Conservation (phyloP, 2,797 vertebrate genomes). For the Enteromius afrohamiltoni region DNA sequence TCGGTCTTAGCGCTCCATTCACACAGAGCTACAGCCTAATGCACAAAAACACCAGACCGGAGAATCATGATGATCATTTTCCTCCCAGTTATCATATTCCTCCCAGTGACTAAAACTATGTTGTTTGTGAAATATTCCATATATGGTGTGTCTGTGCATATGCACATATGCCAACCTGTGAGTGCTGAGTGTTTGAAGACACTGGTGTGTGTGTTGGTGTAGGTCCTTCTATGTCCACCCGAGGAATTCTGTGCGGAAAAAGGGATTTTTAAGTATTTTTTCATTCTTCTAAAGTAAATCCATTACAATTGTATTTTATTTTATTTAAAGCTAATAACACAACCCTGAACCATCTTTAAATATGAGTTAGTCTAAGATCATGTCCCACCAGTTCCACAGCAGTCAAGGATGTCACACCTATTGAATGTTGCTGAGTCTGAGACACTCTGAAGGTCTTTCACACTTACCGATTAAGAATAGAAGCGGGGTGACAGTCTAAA, state of each 20-base stretch:
- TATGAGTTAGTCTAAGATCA: neutral
- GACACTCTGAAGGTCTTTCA: neutral
- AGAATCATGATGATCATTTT: neutral
- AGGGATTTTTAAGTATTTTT: neutral
- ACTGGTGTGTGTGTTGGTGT: conserved; percentile 60
- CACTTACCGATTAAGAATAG: neutral
- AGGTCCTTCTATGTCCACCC: conserved; percentile 59
- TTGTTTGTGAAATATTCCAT: neutral
- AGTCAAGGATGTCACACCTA: neutral
- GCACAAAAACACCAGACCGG: conserved; percentile 8
- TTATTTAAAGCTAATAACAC: neutral
- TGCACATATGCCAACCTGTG: conserved; percentile 42
- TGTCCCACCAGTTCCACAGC: neutral
- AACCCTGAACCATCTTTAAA: neutral
- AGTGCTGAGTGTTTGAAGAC: conserved; percentile 49
- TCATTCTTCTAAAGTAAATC: neutral
- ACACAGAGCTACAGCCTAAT: conserved; percentile 90
- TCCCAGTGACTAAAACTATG: neutral
- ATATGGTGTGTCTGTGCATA: conserved; percentile 5
- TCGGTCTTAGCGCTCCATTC: conserved; percentile 97
- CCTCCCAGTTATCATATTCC: neutral
- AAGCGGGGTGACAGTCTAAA: neutral
- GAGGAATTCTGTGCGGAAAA: conserved; percentile 50
- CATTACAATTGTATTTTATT: neutral
- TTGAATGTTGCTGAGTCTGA: neutral